phyloP scores from a whole-genome alignment of 2,113 vertebrate species.

The Scomber japonicus region DNA sequence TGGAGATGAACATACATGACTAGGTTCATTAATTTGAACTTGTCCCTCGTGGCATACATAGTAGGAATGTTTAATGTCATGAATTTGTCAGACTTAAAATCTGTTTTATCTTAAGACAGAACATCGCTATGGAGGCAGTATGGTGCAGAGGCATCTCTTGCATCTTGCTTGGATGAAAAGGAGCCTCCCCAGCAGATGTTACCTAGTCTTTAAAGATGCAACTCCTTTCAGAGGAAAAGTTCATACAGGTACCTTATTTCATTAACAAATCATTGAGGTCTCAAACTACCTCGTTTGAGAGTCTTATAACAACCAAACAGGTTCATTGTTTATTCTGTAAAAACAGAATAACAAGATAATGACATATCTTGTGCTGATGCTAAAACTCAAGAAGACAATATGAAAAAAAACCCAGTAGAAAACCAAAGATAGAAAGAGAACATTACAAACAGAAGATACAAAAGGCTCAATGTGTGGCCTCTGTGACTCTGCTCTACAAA shows the following conservation, averaged over 20 bases:
- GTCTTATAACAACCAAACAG: background rate
- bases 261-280: background rate
- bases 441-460: background rate
- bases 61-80: conserved; percentile 10
- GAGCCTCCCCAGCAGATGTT: conserved; percentile 50
- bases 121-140: conserved; percentile 25
- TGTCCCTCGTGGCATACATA: conserved; percentile 5
- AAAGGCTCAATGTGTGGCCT: background rate
- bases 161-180: conserved; percentile 42
- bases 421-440: background rate
- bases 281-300: background rate
- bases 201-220: conserved; percentile 44
- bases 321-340: background rate
- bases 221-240: conserved; percentile 22
- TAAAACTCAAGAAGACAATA: background rate
- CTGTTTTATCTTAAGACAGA: conserved; percentile 32
- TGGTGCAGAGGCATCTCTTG: conserved; percentile 52
- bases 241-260: background rate
- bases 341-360: background rate
- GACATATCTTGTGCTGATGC: background rate
- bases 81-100: conserved; percentile 38
- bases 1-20: conserved; percentile 22
- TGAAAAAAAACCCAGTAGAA: background rate
- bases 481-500: background rate
- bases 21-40: conserved; percentile 22